phyloP scores from a whole-genome alignment of 2,888 invertebrate species.

The Agrypnus murinus region DNA sequence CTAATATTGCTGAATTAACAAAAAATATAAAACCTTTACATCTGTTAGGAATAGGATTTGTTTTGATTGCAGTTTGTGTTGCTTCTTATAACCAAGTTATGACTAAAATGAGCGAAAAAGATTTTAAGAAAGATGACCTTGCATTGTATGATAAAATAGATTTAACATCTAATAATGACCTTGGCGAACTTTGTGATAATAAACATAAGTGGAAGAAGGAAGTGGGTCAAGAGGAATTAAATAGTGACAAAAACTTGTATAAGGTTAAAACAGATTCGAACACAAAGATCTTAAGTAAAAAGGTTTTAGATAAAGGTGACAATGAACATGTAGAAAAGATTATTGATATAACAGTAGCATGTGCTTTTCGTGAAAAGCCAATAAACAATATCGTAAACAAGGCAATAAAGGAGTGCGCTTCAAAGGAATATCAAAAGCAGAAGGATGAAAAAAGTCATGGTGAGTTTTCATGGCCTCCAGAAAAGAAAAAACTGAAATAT shows the following conservation, averaged over 20 bases:
- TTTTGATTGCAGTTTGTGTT: constrained; percentile 35
- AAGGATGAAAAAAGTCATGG: background rate
- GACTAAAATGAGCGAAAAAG: constrained; percentile 5
- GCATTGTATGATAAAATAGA: background rate
- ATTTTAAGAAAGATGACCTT: background rate
- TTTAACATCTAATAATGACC: background rate
- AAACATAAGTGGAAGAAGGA: background rate
- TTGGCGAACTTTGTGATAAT: background rate
- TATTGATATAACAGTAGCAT: constrained; percentile 37
- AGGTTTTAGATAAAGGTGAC: background rate
- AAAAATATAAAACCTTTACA: constrained; percentile 19
- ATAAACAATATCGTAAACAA: constrained; percentile 13
- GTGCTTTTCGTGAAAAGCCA: constrained; percentile 11
- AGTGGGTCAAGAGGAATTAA: too few relatives aligned
- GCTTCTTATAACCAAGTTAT: constrained; percentile 26
- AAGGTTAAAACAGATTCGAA: background rate
- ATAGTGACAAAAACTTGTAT: background rate
- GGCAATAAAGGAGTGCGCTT: constrained; percentile 29
- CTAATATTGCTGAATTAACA: background rate
- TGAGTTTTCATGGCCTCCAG: background rate
- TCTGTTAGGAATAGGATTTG: constrained; percentile 30
- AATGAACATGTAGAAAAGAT: constrained; percentile 29
- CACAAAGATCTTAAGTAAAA: background rate
- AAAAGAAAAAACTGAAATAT: background rate
- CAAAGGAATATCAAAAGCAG: constrained; percentile 16